phyloP scores from a whole-genome alignment of 92 coral and sea anemone species.

The Palythoa heliodiscus region DNA sequence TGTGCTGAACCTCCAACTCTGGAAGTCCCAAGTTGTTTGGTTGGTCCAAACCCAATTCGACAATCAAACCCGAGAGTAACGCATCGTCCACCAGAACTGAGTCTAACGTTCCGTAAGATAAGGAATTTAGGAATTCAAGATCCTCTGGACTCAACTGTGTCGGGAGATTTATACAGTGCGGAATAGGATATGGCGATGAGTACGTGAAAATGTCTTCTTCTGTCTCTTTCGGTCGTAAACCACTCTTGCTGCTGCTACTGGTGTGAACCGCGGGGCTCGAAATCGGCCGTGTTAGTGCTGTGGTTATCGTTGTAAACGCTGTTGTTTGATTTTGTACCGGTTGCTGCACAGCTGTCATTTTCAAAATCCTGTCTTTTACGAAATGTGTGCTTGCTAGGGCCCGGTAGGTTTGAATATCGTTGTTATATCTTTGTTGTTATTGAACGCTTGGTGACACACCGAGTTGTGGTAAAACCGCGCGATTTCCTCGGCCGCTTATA shows the following conservation, averaged over 20 bases:
- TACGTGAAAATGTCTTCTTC: conserved; percentile 40
- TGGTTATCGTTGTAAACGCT: conserved; percentile 36
- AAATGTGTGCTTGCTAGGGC: neutral
- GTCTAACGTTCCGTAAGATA: conserved; percentile 20
- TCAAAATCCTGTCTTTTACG: neutral
- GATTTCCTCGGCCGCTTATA: conserved; percentile 6
- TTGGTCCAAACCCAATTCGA: conserved; percentile 30
- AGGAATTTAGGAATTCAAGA: conserved; percentile 24
- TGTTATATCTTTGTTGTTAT: neutral
- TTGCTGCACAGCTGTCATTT: conserved; percentile 35
- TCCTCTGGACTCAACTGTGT: conserved; percentile 42
- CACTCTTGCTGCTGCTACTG: neutral
- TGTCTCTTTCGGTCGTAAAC: conserved; percentile 15
- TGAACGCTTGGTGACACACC: conserved; percentile 26
- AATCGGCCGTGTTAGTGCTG: conserved; percentile 28
- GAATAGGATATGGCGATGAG: conserved; percentile 35
- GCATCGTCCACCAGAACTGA: conserved; percentile 29
- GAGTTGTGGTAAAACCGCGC: conserved; percentile 4
- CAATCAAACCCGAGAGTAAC: conserved; percentile 15
- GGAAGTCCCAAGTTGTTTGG: conserved; percentile 28
- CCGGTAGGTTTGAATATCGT: neutral
- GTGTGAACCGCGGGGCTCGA: conserved; percentile 35
- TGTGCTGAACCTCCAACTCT: conserved; percentile 25
- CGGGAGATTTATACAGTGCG: conserved; percentile 39
- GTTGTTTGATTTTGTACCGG: conserved; percentile 23